Percentiles rank a stretch among this genome's conserved stretches.
phyloP scores from a whole-genome alignment of 2,797 vertebrate genomes.

The Dallia pectoralis region DNA sequence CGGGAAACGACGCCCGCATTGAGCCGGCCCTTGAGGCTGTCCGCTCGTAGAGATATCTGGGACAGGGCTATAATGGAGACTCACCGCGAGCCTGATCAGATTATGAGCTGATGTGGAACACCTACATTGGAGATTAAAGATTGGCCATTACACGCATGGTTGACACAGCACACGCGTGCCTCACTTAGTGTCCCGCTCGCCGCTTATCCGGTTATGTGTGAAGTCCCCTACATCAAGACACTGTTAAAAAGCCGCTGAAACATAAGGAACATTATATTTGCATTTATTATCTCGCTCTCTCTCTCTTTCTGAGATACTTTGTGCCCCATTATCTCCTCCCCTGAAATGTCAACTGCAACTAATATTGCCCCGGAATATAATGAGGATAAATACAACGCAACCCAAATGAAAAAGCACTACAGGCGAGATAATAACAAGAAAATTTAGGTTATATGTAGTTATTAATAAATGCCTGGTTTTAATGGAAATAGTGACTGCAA shows the following conservation, averaged over 20 bases:
- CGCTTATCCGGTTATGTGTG: slow-evolving; percentile 48
- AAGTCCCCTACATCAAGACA: slow-evolving; percentile 27
- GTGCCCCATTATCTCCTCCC: background rate
- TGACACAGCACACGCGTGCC: slow-evolving; percentile 38
- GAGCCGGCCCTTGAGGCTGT: slow-evolving; percentile 48
- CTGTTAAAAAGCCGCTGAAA: slow-evolving; percentile 41
- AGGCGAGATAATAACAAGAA: background rate
- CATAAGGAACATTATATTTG: slow-evolving; percentile 41
- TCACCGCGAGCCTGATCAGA: slow-evolving; percentile 67
- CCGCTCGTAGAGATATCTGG: slow-evolving; percentile 62
- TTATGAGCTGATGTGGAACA: slow-evolving; percentile 64
- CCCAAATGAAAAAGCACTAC: background rate
- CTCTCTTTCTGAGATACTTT: slow-evolving; percentile 2
- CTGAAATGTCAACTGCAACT: background rate
- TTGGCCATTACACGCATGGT: slow-evolving; percentile 63
- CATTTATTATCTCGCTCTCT: slow-evolving; percentile 15
- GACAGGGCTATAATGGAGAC: slow-evolving; percentile 62
- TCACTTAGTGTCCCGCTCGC: slow-evolving; percentile 52
- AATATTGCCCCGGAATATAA: background rate
- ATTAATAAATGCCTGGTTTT: background rate
- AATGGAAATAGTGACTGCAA: background rate
- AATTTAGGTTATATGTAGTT: background rate
- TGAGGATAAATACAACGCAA: background rate
- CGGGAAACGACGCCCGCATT: slow-evolving; percentile 43
- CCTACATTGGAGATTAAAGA: slow-evolving; percentile 70